Conservation (phyloP, 2,888 invertebrate genomes). For the Thysanoteuthis rhombus region DNA sequence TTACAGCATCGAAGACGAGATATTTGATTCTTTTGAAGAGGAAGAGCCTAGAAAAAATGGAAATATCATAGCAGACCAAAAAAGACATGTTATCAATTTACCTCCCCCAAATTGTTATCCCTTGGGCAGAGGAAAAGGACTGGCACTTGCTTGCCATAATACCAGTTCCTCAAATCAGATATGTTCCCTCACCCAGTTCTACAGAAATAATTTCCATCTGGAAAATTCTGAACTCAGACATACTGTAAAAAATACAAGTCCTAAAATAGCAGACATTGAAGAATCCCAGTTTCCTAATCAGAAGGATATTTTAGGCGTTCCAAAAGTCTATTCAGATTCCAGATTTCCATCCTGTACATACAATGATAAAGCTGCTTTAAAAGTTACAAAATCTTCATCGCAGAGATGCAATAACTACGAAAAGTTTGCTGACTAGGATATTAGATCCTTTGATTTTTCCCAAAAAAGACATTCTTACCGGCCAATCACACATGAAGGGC, state of each 20-base stretch:
- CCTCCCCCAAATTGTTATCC: not conserved
- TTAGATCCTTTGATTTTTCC: too few relatives aligned
- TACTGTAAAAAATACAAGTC: not conserved
- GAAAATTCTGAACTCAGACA: not conserved
- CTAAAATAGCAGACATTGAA: not conserved
- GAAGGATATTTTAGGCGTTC: too few relatives aligned
- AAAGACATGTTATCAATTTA: not conserved
- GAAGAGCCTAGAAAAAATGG: not conserved
- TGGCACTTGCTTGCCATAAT: not conserved
- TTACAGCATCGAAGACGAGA: not conserved
- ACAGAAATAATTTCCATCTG: not conserved
- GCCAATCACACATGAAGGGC: too few relatives aligned
- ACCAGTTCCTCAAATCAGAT: not conserved
- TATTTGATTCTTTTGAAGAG: not conserved
- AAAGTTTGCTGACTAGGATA: too few relatives aligned
- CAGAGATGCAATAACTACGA: too few relatives aligned
- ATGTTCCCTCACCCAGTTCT: not conserved
- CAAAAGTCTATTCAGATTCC: too few relatives aligned
- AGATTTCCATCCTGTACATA: too few relatives aligned
- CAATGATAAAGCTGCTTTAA: too few relatives aligned
- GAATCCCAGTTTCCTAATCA: not conserved
- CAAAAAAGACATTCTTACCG: too few relatives aligned
- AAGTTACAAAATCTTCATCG: too few relatives aligned
- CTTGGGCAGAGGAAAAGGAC: not conserved
- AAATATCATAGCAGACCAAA: not conserved